Percentiles rank a stretch among this genome's conserved stretches.
phyloP scores from a whole-genome alignment of 2,797 vertebrate genomes.

The Lithobates pipiens region DNA sequence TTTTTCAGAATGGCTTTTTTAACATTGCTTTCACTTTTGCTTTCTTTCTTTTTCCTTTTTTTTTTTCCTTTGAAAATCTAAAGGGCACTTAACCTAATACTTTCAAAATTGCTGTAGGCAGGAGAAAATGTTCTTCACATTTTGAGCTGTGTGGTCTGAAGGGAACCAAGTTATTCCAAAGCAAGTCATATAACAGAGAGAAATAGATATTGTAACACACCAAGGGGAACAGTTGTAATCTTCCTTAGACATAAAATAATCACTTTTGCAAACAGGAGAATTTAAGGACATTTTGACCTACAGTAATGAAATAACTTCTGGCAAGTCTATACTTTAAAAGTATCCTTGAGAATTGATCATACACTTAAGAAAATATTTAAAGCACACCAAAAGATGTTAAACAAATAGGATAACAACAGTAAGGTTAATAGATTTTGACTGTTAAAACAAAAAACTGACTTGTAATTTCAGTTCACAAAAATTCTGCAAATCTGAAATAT shows the following conservation, averaged over 20 bases:
- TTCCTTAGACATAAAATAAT: conserved; percentile 59
- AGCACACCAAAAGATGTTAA: neutral
- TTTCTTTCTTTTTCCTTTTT: conserved; percentile 21
- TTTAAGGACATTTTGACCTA: conserved; percentile 58
- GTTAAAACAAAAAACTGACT: neutral
- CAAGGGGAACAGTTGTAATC: conserved; percentile 59
- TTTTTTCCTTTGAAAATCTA: conserved; percentile 18
- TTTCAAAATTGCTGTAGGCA: conserved; percentile 50
- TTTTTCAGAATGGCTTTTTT: neutral
- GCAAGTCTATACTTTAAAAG: conserved; percentile 35
- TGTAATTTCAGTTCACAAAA: neutral
- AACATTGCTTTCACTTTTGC: neutral
- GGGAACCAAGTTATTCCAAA: conserved; percentile 51
- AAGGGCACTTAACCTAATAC: conserved; percentile 48
- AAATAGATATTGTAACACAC: conserved; percentile 60
- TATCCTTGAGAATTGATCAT: conserved; percentile 14
- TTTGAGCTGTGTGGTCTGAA: conserved; percentile 45
- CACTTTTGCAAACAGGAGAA: conserved; percentile 55
- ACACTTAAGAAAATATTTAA: conserved; percentile 23
- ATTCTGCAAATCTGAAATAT: no score
- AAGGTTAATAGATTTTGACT: conserved; percentile 1
- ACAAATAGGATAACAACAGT: neutral
- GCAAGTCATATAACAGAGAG: conserved; percentile 55
- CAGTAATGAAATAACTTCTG: conserved; percentile 53
- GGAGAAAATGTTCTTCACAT: conserved; percentile 53